Evolutionary conservation across 2,797 vertebrate species (phyloP).

Genomic region (Graptemys geographica): DNA sequence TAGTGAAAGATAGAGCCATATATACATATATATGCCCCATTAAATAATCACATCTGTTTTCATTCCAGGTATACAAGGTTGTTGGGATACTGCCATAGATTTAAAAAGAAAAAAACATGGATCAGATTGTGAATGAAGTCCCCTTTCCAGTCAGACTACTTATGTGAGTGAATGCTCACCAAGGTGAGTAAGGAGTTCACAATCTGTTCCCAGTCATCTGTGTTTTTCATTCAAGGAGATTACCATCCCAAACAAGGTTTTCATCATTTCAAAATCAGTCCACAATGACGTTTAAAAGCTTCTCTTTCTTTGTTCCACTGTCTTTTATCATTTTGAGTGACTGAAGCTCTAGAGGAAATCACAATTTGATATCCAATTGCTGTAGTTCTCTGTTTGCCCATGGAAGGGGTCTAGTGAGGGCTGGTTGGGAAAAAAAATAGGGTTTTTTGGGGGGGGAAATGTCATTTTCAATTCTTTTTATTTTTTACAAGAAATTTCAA

Average conservation of each 20-base stretch:
- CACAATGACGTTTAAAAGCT: not conserved
- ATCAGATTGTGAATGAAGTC: not conserved
- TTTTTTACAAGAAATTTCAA: not conserved
- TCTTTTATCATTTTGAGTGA: not conserved
- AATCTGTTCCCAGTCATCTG: not conserved
- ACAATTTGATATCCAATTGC: not conserved
- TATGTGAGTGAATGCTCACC: not conserved
- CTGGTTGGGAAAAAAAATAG: not conserved
- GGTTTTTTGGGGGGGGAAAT: not conserved
- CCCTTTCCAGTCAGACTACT: not conserved
- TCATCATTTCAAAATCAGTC: not conserved
- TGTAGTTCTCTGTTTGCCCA: not conserved
- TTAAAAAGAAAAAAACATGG: not conserved
- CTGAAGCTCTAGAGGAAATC: not conserved
- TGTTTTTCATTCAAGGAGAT: not conserved
- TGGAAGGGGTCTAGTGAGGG: not conserved
- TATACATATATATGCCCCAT: not conserved
- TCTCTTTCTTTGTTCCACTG: not conserved
- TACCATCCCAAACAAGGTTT: not conserved
- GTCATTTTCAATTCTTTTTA: not conserved
- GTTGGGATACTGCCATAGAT: not conserved
- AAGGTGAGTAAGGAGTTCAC: not conserved
- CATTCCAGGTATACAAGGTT: not conserved
- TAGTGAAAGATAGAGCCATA: slow-evolving; percentile 38
- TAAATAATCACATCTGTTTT: slow-evolving; percentile 5